Base-by-base conservation (phyloP, 2,888 invertebrate species). In the Cataglyphis livida region DNA sequence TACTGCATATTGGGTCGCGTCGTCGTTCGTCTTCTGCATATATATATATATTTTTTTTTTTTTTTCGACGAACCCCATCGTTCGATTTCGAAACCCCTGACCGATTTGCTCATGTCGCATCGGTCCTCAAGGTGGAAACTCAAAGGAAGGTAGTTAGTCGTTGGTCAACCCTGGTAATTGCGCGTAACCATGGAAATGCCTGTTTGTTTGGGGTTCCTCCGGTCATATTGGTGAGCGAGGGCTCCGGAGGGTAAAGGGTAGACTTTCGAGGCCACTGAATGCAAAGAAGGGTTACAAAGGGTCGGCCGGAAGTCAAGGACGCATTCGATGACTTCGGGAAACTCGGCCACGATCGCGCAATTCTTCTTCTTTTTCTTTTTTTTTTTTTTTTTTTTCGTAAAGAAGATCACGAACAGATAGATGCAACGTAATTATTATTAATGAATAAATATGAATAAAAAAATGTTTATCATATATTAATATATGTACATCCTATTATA, bases 101-200 rank as follows among this genome's bases (percentile, higher is more conserved):
- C 87, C 85, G 85, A 86, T 90, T 92, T 90, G 87, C 90, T 87
- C 88, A 87, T 68, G 81, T 84, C 84, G 88, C 88, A 59, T 84
- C 84, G 87, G 83, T 90, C 89, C 87, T 89, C 89, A 92, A 92
- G 89, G 91, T 91, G 90, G 91, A 91, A 91, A 91, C 85, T 89
- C 90, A 91, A 91, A 91, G 88, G 88, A 87, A 88, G 89, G 84
- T 89, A 89, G 90, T 91, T 91, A 91, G 87, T 89, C 89, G 91
- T 86, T 92, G 91, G 91, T 91, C 91, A 91, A 88, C 90, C 90
- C 90, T 86, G 88, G 92, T 93, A 92, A 92, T 93, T 92, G 93
- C 91, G 92, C 93, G 92, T 92, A 92, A 91, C 92, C 93, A 93
- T 92, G 93, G 92, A 92, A 93, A 93, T 92, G 91, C 91, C 90